phyloP scores from a whole-genome alignment of 1,140 invertebrate genomes.

The Popillia japonica region DNA sequence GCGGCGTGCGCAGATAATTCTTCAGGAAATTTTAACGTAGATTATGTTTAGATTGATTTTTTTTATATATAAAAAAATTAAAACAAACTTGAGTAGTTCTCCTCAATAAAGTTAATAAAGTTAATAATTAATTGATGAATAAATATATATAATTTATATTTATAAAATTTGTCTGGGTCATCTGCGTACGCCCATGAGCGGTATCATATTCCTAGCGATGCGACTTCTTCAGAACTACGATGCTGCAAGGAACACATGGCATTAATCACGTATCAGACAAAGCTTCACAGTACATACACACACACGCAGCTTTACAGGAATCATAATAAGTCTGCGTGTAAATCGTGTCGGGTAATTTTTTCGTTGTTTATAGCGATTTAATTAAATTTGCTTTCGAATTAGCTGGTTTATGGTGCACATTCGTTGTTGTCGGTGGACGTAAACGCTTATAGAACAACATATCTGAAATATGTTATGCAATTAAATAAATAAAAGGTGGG shows the following conservation, averaged over 20 bases:
- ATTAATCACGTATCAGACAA: background rate
- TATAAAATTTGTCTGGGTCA: too few species aligned
- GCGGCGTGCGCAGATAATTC: too few species aligned
- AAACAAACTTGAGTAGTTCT: too few species aligned
- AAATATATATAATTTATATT: too few species aligned
- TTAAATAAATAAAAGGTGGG: background rate
- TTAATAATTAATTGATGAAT: too few species aligned
- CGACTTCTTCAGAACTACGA: background rate
- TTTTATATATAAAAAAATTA: too few species aligned
- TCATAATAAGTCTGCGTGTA: constrained; percentile 1
- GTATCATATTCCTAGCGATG: background rate
- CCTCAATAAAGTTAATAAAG: too few species aligned
- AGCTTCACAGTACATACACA: too few species aligned
- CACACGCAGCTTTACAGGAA: too few species aligned
- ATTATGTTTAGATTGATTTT: too few species aligned
- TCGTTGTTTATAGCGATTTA: constrained; percentile 19
- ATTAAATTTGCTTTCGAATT: constrained; percentile 8
- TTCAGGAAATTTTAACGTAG: too few species aligned
- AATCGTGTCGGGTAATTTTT: background rate
- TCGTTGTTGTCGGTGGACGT: background rate
- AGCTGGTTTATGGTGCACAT: constrained; percentile 7
- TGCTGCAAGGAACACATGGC: background rate
- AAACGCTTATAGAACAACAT: background rate
- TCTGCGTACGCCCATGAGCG: background rate
- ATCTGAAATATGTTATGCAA: background rate